These are phyloP conservation scores for Lycodopsis pacificus DNA, from an alignment of 2,797 vertebrate genomes.

Conservation along the genomic window DNA sequence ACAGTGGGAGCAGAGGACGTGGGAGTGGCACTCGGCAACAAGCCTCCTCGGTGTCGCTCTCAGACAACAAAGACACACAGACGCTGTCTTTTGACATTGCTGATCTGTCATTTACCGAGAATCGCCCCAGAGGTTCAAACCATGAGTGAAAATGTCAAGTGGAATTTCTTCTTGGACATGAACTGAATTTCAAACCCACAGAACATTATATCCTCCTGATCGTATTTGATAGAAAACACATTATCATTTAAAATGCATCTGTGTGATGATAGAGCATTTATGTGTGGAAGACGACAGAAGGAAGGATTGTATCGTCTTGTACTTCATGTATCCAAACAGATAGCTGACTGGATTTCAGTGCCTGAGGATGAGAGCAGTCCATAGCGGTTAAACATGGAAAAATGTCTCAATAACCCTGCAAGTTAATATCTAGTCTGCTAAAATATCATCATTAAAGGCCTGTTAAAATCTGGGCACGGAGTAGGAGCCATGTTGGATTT, in stretches of 20 bases:
- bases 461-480: conserved; percentile 1
- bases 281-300: neutral
- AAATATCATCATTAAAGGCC: neutral
- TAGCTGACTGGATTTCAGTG: neutral
- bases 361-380: neutral
- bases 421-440: neutral
- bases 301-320: neutral
- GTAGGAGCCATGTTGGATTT: neutral
- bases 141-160: conserved; percentile 49
- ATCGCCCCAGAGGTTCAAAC: conserved; percentile 41
- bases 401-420: neutral
- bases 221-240: neutral
- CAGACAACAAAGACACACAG: conserved; percentile 57
- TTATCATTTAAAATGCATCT: neutral
- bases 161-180: conserved; percentile 21
- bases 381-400: neutral
- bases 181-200: conserved; percentile 31
- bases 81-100: conserved; percentile 47
- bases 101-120: conserved; percentile 53
- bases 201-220: neutral
- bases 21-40: conserved; percentile 51
- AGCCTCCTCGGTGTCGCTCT: conserved; percentile 50
- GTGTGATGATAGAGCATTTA: neutral
- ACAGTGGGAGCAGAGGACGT: conserved; percentile 56
- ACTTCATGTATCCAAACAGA: neutral